A percentile compares a stretch with the other conserved stretches of the same genome.
Conservation (phyloP, 2,113 vertebrate species). For the Silurus meridionalis region DNA sequence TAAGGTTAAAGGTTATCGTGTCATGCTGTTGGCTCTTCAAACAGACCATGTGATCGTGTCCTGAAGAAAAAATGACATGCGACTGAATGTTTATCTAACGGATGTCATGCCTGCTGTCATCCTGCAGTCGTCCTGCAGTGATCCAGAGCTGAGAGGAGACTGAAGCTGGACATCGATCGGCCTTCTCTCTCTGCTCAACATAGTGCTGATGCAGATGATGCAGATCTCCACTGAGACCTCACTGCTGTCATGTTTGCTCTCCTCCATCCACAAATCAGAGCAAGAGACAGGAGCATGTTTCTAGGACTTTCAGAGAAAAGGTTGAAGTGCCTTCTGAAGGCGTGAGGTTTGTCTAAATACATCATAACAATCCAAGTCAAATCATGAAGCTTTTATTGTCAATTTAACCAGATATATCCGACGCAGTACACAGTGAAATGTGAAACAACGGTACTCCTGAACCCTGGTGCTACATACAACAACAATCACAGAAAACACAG, state of each 20-base stretch:
- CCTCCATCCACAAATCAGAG: slow-evolving; percentile 33
- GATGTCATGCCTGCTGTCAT: not conserved
- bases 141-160: slow-evolving; percentile 9
- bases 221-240: slow-evolving; percentile 30
- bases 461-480: no score
- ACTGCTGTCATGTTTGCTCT: slow-evolving; percentile 31
- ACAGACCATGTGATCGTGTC: not conserved
- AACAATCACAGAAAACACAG: no score
- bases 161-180: slow-evolving; percentile 29
- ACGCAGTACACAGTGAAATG: no score
- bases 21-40: not conserved
- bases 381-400: no score
- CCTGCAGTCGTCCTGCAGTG: not conserved
- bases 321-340: not conserved
- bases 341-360: no score
- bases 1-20: not conserved
- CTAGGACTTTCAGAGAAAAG: not conserved
- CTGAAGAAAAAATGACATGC: not conserved
- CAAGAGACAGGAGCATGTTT: not conserved
- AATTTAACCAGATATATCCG: no score
- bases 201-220: slow-evolving; percentile 46
- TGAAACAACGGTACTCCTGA: no score
- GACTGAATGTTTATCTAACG: not conserved
- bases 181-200: not conserved
- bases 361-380: no score